These are phyloP conservation scores for Listronotus oregonensis DNA, from an alignment of 1,140 invertebrate genomes.

Conservation along the genomic window DNA sequence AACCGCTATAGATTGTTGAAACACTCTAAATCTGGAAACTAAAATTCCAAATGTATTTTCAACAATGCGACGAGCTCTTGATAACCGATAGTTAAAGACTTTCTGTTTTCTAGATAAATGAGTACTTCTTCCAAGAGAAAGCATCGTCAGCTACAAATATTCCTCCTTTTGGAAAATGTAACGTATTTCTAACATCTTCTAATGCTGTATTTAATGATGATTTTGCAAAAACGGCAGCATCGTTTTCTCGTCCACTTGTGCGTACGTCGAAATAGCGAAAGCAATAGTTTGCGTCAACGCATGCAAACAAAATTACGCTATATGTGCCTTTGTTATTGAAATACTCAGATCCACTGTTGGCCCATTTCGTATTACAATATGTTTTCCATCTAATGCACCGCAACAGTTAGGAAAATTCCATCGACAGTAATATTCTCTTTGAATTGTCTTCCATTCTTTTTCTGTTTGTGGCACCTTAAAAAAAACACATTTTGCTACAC, in stretches of 20 bases:
- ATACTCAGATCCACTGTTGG: slow-evolving; percentile 50
- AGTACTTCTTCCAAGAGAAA: slow-evolving; percentile 38
- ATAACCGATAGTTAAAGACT: no score
- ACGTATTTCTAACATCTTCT: slow-evolving; percentile 27
- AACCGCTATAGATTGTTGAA: slow-evolving; percentile 18
- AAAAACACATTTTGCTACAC: slow-evolving; percentile 27
- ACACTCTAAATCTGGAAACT: no score
- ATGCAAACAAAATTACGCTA: slow-evolving; percentile 52
- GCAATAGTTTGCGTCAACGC: slow-evolving; percentile 50
- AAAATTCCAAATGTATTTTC: no score
- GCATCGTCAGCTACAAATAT: slow-evolving; percentile 44
- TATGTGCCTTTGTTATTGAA: slow-evolving; percentile 55
- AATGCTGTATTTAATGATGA: slow-evolving; percentile 40
- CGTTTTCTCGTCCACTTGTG: slow-evolving; percentile 49
- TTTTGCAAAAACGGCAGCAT: slow-evolving; percentile 49
- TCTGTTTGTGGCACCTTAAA: slow-evolving; percentile 34
- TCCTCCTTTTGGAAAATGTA: slow-evolving; percentile 38
- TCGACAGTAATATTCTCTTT: no score
- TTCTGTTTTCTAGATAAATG: slow-evolving; percentile 31
- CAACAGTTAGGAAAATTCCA: no score
- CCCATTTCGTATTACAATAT: no score
- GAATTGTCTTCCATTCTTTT: no score
- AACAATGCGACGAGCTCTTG: no score
- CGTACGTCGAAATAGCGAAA: slow-evolving; percentile 53
- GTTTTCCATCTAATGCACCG: no score